phyloP scores from a whole-genome alignment of 2,888 invertebrate genomes.

The Aleiodes testaceus region DNA sequence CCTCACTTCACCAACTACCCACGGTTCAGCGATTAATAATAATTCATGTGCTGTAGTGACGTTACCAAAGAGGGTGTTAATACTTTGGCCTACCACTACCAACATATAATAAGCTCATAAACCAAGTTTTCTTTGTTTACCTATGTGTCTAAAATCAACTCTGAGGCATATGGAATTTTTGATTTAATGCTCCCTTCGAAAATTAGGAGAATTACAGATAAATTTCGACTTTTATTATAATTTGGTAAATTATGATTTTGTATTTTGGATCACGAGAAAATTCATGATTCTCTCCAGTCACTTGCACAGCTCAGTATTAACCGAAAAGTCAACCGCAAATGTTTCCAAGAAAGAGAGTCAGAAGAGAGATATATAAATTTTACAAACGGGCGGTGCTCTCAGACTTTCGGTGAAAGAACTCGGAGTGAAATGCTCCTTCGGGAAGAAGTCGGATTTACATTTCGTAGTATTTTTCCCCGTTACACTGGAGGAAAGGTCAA shows the following conservation, averaged over 20 bases:
- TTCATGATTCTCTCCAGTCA: neutral
- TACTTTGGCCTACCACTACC: slow-evolving; percentile 6
- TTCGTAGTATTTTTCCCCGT: slow-evolving; percentile 11
- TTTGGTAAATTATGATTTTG: too few species aligned
- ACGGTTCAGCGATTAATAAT: slow-evolving; percentile 41
- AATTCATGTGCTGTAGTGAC: slow-evolving; percentile 33
- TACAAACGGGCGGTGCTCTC: slow-evolving; percentile 21
- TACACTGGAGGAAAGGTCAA: neutral
- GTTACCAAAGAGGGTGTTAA: slow-evolving; percentile 22
- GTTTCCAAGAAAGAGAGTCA: slow-evolving; percentile 24
- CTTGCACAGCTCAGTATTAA: slow-evolving; percentile 3
- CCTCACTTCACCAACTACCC: slow-evolving; percentile 6
- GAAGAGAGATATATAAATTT: slow-evolving; percentile 26
- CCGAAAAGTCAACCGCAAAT: slow-evolving; percentile 36
- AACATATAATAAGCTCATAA: neutral
- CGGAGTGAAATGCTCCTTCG: slow-evolving; percentile 21
- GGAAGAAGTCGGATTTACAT: slow-evolving; percentile 35
- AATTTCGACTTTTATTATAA: too few species aligned
- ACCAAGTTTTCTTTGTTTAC: neutral
- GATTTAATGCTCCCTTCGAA: too few species aligned
- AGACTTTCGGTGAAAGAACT: slow-evolving; percentile 18
- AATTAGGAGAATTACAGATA: too few species aligned
- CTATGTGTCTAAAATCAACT: too few species aligned
- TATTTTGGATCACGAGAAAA: slow-evolving; percentile 4
- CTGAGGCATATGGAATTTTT: too few species aligned